Conservation (phyloP, 2,888 invertebrate species). For the Rutpela maculata region DNA sequence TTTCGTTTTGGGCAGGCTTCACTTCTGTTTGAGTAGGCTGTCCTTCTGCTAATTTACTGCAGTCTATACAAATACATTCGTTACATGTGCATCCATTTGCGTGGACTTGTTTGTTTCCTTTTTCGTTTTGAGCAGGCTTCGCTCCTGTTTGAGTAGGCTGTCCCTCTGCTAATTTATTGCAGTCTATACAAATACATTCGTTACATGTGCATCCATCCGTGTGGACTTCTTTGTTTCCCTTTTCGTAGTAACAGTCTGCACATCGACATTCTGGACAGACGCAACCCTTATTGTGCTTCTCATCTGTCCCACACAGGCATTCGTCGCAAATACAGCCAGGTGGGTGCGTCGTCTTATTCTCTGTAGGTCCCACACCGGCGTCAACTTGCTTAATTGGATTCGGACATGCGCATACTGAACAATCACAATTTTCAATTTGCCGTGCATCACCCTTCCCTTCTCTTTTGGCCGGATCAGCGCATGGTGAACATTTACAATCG, state of each 20-base stretch:
- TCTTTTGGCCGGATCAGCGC: conserved; percentile 23
- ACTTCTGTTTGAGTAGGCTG: neutral
- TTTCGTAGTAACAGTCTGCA: neutral
- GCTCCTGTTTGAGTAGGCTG: neutral
- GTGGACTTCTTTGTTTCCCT: neutral
- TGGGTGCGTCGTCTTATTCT: conserved; percentile 44
- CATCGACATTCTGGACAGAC: conserved; percentile 42
- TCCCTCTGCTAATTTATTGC: neutral
- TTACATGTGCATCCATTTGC: neutral
- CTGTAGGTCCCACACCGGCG: conserved; percentile 15
- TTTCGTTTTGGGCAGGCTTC: no score
- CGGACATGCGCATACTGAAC: conserved; percentile 25
- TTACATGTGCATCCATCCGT: neutral
- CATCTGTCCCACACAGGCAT: conserved; percentile 44
- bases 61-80: no score
- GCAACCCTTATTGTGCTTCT: conserved; percentile 33
- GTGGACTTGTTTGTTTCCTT: no score
- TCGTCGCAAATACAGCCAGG: conserved; percentile 49
- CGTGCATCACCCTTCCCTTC: neutral
- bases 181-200: neutral
- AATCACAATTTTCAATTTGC: conserved; percentile 9
- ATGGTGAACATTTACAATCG: conserved; percentile 44
- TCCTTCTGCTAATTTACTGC: neutral
- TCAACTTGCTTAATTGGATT: neutral
- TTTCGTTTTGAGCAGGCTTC: neutral